Evolutionary conservation across 2,888 invertebrate species (phyloP), one percentile per base, ranked within the genome.

Genomic region (Hypolimnas misippus): DNA sequence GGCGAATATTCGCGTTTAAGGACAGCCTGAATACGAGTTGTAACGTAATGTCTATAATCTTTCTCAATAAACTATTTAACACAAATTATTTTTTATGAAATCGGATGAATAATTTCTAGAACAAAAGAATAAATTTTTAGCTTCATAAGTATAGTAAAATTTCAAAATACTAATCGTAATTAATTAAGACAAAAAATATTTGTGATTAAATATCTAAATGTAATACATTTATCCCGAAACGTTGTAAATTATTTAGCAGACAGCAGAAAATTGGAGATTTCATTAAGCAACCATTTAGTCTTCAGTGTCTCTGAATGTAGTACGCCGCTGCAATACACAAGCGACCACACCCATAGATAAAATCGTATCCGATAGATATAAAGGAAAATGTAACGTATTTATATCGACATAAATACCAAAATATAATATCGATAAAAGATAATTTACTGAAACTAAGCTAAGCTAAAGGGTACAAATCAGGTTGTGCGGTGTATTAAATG

Each of bases 331-430:
- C 52, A 51, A 35, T 42, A 58, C 44, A 57, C 31, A 46, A 46
- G 19, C 57, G 19, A 52, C 62, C 62, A 62, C 62, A 62, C 62
- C 57, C 62, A 44, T 29, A 38, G 51, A 40, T 58, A 17, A 53
- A 44, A 51, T 6, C 19, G 12, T 52, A n/a, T 25, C 31, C 2
- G 17, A 29, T 29, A 29, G 3, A 54, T 49, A 14, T 38, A 57
- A 19, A 29, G 29, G 44, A 57, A 57, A 57, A 57, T 49, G 44
- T 40, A 29, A 53, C 52, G 21, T 62, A 62, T 52, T 35, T 3
- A 17, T 49, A 33, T 8, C 5, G 10, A 2, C 16, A 31, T 57
- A 62, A 25, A 57, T 52, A 31, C 14, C 51, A 52, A 57, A 62
- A 46, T 52, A 6, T 14, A 33, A 44, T 52, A 17, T 25, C 7